Percentiles rank a stretch among this genome's conserved stretches.
phyloP scores from a whole-genome alignment of 1,140 invertebrate species.

The Ptiloglossa arizonensis region DNA sequence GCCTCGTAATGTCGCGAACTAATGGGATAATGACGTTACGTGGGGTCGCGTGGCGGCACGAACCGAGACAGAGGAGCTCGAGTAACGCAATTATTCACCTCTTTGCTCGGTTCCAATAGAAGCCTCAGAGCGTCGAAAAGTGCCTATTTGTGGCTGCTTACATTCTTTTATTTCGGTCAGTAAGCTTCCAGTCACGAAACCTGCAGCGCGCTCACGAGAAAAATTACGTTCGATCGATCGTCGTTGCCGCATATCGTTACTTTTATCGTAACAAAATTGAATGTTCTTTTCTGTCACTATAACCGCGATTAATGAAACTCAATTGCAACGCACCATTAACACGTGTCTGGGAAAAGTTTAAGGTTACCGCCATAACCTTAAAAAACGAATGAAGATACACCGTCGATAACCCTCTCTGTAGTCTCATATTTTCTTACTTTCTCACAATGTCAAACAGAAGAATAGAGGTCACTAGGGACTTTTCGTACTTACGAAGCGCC shows the following conservation, averaged over 20 bases:
- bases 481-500: too few species aligned
- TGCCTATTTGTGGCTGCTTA: background rate
- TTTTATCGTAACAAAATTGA: too few species aligned
- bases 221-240: background rate
- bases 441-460: too few species aligned
- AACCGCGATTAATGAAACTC: too few species aligned
- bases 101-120: constrained; percentile 52
- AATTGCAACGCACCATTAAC: too few species aligned
- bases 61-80: constrained; percentile 9
- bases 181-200: constrained; percentile 24
- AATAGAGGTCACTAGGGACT: too few species aligned
- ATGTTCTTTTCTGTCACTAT: too few species aligned
- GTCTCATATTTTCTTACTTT: too few species aligned
- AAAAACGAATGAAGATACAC: too few species aligned
- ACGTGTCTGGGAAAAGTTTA: too few species aligned
- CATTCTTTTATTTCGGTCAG: constrained; percentile 39
- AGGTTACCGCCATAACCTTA: too few species aligned
- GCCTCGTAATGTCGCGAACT: constrained; percentile 55
- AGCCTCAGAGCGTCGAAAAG: constrained; percentile 45
- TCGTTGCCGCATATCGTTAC: background rate
- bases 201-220: background rate
- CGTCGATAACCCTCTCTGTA: too few species aligned
- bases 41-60: constrained; percentile 60
- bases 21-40: constrained; percentile 74
- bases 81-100: constrained; percentile 68